Conservation (phyloP, 1,140 invertebrate genomes). For the Varroa destructor region DNA sequence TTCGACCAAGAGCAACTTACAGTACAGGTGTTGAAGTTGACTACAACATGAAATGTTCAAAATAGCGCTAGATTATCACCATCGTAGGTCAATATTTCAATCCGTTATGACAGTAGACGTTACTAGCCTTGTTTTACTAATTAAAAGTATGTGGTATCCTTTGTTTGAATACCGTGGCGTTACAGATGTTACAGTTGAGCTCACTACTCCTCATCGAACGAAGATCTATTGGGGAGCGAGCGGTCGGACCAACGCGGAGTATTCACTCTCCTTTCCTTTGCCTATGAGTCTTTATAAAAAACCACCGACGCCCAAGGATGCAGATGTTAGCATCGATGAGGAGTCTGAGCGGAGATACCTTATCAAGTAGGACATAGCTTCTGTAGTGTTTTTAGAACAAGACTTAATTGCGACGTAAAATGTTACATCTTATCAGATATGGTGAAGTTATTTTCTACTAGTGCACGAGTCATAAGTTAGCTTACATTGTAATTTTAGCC, state of each 20-base stretch:
- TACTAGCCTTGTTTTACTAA: too few species aligned
- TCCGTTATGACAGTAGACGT: too few species aligned
- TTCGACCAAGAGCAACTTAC: too few species aligned
- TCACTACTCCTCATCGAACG: constrained; percentile 13
- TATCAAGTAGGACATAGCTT: neutral
- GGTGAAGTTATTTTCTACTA: too few species aligned
- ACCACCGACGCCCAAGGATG: constrained; percentile 9
- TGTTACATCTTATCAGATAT: too few species aligned
- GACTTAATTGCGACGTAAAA: neutral
- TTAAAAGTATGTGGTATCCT: too few species aligned
- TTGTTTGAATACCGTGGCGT: neutral
- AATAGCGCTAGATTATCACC: too few species aligned
- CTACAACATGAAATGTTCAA: too few species aligned
- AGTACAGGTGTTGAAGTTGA: too few species aligned
- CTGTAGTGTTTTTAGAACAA: neutral
- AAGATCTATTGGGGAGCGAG: constrained; percentile 16
- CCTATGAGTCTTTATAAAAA: neutral
- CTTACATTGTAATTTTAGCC: too few species aligned
- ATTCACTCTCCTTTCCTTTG: constrained; percentile 16
- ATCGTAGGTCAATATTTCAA: too few species aligned
- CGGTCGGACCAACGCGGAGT: constrained; percentile 10
- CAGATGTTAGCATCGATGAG: neutral
- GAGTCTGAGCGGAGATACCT: neutral
- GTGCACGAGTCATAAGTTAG: too few species aligned
- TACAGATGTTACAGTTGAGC: constrained; percentile 22